Evolutionary conservation across 2,797 vertebrate genomes (phyloP).

Genomic region (Poecilia wingei): DNA sequence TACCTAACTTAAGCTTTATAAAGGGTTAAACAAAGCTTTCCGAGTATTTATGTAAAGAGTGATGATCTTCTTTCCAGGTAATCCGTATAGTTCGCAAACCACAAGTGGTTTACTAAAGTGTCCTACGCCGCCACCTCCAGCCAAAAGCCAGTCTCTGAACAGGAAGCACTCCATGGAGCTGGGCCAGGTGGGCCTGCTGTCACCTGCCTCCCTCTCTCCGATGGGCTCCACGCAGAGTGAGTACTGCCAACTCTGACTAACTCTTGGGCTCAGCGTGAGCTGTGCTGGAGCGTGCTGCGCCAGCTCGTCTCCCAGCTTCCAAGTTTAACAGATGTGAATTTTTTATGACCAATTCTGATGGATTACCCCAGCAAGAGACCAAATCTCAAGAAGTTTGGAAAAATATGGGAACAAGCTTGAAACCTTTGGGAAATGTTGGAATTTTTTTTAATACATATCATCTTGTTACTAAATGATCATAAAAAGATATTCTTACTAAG

Average conservation of each 20-base stretch:
- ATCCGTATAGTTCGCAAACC: slow-evolving; percentile 91
- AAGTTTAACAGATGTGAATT: slow-evolving; percentile 36
- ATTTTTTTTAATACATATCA: not conserved
- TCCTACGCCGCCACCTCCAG: slow-evolving; percentile 92
- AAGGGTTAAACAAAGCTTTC: not conserved
- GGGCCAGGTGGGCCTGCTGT: slow-evolving; percentile 91
- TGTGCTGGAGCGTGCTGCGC: slow-evolving; percentile 4
- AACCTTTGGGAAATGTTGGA: not conserved
- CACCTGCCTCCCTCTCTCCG: slow-evolving; percentile 91
- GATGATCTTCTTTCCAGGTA: slow-evolving; percentile 79
- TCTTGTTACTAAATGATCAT: not conserved
- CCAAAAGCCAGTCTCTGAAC: slow-evolving; percentile 90
- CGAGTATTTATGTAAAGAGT: not conserved
- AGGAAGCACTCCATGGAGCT: slow-evolving; percentile 96
- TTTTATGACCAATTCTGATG: slow-evolving; percentile 19
- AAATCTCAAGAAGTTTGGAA: slow-evolving; percentile 27
- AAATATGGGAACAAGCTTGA: slow-evolving; percentile 6
- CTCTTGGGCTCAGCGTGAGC: not conserved
- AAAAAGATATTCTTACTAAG: not conserved
- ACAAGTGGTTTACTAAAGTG: slow-evolving; percentile 94
- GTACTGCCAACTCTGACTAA: slow-evolving; percentile 60
- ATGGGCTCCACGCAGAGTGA: slow-evolving; percentile 96
- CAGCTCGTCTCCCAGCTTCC: slow-evolving; percentile 15
- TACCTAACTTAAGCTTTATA: not conserved
- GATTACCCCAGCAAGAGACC: slow-evolving; percentile 24